phyloP scores from a whole-genome alignment of 2,888 invertebrate species.

The Busseola fusca region DNA sequence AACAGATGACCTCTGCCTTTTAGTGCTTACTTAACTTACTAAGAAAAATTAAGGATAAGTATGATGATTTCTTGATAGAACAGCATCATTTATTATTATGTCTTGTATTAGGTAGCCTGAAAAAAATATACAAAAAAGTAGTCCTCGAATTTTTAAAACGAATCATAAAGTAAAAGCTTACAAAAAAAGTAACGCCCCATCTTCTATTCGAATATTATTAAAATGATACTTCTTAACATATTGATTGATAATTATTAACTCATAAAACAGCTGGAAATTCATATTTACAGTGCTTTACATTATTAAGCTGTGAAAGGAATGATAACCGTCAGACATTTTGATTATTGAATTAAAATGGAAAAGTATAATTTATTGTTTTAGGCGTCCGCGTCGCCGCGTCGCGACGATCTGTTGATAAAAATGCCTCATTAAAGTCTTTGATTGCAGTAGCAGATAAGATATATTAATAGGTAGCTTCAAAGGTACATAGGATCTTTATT shows the following conservation, averaged over 20 bases:
- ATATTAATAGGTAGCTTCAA: slow-evolving; percentile 28
- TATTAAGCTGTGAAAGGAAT: slow-evolving; percentile 46
- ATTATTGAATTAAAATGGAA: slow-evolving; percentile 17
- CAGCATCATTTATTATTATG: too few relatives aligned
- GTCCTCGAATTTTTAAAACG: neutral
- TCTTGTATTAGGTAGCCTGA: too few relatives aligned
- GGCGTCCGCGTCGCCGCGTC: too few relatives aligned
- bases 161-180: slow-evolving; percentile 11
- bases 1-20: too few relatives aligned
- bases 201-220: slow-evolving; percentile 17
- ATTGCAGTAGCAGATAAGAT: slow-evolving; percentile 30
- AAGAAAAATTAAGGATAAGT: too few relatives aligned
- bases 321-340: slow-evolving; percentile 35
- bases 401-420: slow-evolving; percentile 35
- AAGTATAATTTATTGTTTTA: slow-evolving; percentile 31
- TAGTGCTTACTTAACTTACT: too few relatives aligned
- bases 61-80: too few relatives aligned
- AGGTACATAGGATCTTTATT: slow-evolving; percentile 3
- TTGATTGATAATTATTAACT: slow-evolving; percentile 58
- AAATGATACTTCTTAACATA: slow-evolving; percentile 42
- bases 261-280: slow-evolving; percentile 52
- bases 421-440: slow-evolving; percentile 16
- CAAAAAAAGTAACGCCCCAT: neutral
- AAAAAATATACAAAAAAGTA: too few relatives aligned
- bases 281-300: slow-evolving; percentile 28